Evolutionary conservation across 2,113 vertebrate species (phyloP).

Genomic region (Cebus imitator): DNA sequence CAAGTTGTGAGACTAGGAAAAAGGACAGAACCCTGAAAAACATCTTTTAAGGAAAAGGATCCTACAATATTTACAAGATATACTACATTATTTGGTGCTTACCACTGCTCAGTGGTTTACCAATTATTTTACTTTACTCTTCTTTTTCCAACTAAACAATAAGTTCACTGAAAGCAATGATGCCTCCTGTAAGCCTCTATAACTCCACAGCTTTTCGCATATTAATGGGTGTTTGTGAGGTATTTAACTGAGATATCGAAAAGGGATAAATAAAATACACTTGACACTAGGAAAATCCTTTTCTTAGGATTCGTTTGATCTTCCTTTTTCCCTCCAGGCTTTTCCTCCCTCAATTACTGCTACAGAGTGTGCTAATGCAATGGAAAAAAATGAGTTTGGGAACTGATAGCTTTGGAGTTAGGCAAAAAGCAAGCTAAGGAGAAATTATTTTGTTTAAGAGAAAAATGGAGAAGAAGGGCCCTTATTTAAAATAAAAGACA

Average conservation of each 20-base stretch:
- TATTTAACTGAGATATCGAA: neutral
- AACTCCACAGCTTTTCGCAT: neutral
- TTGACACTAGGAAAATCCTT: conserved; percentile 13
- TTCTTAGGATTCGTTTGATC: neutral
- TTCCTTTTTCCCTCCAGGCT: neutral
- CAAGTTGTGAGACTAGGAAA: neutral
- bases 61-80: neutral
- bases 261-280: neutral
- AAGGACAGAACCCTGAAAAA: neutral
- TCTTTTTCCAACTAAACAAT: neutral
- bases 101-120: neutral
- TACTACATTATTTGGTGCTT: neutral
- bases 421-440: neutral
- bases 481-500: neutral
- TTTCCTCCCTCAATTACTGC: neutral
- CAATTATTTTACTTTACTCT: neutral
- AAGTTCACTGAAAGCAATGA: neutral
- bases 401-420: neutral
- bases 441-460: conserved; percentile 14
- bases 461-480: neutral
- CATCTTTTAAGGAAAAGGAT: neutral
- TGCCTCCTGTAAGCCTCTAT: neutral
- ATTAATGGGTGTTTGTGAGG: neutral
- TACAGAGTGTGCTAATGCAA: neutral
- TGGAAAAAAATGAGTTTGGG: neutral